Base-by-base conservation (phyloP, 2,888 invertebrate genomes). In the Physocephala rufipes region DNA sequence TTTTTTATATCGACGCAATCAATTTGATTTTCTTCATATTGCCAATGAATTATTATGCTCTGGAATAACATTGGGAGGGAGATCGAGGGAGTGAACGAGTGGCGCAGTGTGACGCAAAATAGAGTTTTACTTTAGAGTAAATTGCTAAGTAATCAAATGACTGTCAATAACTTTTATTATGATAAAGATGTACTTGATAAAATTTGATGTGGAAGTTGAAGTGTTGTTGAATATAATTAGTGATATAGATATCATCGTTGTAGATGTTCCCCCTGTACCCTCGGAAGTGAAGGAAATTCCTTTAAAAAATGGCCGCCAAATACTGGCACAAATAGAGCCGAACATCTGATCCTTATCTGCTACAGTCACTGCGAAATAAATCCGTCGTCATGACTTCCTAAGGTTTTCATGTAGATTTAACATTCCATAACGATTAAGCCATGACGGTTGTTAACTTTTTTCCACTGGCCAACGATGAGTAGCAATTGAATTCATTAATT, bases 11-110 rank as follows among this genome's bases (percentile, higher is more conserved):
- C 70, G 73, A 72, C 63, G 70, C 80, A 78, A 83, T 80, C 77
- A 81, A 80, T 77, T 79, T 82, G 82, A 81, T 80, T 79, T 79
- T 76, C 36, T 73, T 82, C 80, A 79, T 36, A 81, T 82, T 81
- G 79, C 61, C 79, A 79, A 78, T 75, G 80, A 81, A 82, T 82
- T 84, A 81, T 73, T 72, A 49, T 30, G 65, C n/a, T 45, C 59
- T 16, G 19, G 24, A 49, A 62, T 4, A 55, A 21, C 53, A 58
- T 24, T 16, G 16, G 58, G 21, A 1, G 58, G 58, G 2, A 16
- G 2, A 16, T 12, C 7, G 26, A 4, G 24, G 26, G 26, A 24
- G 3, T n/a, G 49, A n/a, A 49, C n/a, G n/a, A n/a, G n/a, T n/a
- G 49, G 49, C 16, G n/a, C 4, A 49, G 49, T 5, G 16, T 16